Evolutionary conservation across 53 echinoderm and acorn worm genomes (phyloP).

Genomic region (Mesocentrotus franciscanus): DNA sequence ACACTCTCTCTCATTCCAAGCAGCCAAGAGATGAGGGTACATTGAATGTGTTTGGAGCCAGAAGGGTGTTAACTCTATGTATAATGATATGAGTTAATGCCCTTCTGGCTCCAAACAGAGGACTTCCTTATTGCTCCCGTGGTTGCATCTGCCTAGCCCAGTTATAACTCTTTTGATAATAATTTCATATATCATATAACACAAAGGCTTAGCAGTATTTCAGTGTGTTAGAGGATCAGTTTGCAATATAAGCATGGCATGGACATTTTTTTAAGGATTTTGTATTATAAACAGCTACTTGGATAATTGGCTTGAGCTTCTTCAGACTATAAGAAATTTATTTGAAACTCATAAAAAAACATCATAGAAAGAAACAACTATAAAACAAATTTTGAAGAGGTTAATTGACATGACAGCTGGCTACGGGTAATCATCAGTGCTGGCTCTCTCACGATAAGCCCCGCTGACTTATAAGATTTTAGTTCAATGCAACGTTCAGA

Average conservation of each 20-base stretch:
- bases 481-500: too few relatives aligned
- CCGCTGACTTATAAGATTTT: too few relatives aligned
- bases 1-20: neutral
- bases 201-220: neutral
- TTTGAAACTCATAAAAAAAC: too few relatives aligned
- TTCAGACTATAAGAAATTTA: too few relatives aligned
- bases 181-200: conserved; percentile 36
- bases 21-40: neutral
- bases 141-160: neutral
- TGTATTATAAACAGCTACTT: neutral
- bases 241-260: conserved; percentile 24
- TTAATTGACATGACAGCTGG: too few relatives aligned
- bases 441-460: too few relatives aligned
- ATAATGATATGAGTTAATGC: neutral
- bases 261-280: neutral
- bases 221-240: neutral
- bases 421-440: too few relatives aligned
- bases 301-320: neutral
- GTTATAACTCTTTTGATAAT: conserved; percentile 11
- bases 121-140: conserved; percentile 32
- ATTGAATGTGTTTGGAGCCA: too few relatives aligned
- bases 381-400: neutral
- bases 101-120: neutral
- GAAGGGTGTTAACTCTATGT: neutral
- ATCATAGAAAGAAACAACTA: neutral